These are phyloP conservation scores for Spodoptera picta DNA, from an alignment of 2,888 invertebrate genomes.

Conservation along the genomic window DNA sequence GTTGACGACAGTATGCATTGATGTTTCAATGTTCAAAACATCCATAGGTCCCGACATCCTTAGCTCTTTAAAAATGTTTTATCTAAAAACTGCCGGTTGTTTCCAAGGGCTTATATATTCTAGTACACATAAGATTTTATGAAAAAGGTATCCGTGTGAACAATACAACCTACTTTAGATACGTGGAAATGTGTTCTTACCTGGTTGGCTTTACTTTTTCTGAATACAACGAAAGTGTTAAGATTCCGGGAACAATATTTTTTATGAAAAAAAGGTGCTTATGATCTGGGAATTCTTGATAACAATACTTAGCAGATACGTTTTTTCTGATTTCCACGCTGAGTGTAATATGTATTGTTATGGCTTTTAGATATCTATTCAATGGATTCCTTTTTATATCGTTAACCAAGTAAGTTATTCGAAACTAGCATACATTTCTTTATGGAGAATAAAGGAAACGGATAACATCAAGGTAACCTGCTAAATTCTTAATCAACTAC, in stretches of 20 bases:
- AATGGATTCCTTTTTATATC: not conserved
- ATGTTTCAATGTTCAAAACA: no score
- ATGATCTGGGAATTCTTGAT: constrained; percentile 2
- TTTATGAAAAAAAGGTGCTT: constrained; percentile 3
- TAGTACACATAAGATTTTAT: not conserved
- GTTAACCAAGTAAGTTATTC: constrained; percentile 3
- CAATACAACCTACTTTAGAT: not conserved
- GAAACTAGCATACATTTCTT: constrained; percentile 7
- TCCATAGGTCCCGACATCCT: no score
- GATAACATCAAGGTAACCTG: constrained; percentile 14
- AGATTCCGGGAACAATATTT: constrained; percentile 6
- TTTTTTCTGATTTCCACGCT: not conserved
- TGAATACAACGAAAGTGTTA: not conserved
- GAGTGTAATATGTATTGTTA: constrained; percentile 5
- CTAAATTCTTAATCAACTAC: constrained; percentile 21
- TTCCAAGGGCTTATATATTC: no score
- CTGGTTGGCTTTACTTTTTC: not conserved
- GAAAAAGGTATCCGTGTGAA: not conserved
- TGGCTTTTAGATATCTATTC: not conserved
- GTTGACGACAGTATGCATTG: no score
- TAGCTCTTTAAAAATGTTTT: no score
- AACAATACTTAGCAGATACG: not conserved
- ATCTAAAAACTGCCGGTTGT: no score
- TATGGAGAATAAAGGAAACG: constrained; percentile 12
- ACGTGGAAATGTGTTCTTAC: not conserved